Evolutionary conservation across 2,888 invertebrate genomes (phyloP).

Genomic region (Maniola hyperantus): DNA sequence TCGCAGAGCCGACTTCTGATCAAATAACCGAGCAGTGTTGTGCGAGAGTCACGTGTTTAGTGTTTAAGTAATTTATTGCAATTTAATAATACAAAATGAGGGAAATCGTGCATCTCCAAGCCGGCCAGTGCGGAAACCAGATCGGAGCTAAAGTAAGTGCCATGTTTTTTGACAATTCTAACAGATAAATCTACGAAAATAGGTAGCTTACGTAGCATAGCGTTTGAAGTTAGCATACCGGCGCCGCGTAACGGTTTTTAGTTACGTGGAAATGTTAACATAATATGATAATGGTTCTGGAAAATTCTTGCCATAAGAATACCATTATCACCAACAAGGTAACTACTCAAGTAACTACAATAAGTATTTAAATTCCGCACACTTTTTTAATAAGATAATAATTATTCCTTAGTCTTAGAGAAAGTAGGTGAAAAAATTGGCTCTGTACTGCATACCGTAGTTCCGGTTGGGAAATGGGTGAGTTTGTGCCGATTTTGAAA

Average conservation of each 20-base stretch:
- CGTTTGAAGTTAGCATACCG: constrained; percentile 7
- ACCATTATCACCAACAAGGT: background rate
- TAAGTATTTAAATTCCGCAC: background rate
- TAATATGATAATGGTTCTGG: constrained; percentile 21
- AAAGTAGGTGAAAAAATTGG: constrained; percentile 25
- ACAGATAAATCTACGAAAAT: constrained; percentile 15
- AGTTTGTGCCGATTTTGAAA: constrained; percentile 24
- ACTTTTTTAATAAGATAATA: background rate
- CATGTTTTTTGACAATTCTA: constrained; percentile 11
- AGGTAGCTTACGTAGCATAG: background rate
- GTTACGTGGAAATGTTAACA: constrained; percentile 15
- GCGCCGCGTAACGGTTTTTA: constrained; percentile 19
- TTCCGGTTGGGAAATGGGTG: constrained; percentile 34
- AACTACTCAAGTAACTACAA: background rate
- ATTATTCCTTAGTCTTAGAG: constrained; percentile 13
- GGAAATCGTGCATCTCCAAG: constrained; percentile 92
- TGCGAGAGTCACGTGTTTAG: constrained; percentile 75
- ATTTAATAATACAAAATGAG: constrained; percentile 85
- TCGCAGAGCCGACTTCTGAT: constrained; percentile 60
- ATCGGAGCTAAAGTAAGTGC: constrained; percentile 85
- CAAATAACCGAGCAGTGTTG: constrained; percentile 75
- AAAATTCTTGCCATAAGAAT: constrained; percentile 20
- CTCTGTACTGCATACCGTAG: constrained; percentile 34
- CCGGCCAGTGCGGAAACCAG: constrained; percentile 93
- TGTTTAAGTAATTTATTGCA: constrained; percentile 71